phyloP scores from a whole-genome alignment of 2,797 vertebrate species.

The Vireo griseus region DNA sequence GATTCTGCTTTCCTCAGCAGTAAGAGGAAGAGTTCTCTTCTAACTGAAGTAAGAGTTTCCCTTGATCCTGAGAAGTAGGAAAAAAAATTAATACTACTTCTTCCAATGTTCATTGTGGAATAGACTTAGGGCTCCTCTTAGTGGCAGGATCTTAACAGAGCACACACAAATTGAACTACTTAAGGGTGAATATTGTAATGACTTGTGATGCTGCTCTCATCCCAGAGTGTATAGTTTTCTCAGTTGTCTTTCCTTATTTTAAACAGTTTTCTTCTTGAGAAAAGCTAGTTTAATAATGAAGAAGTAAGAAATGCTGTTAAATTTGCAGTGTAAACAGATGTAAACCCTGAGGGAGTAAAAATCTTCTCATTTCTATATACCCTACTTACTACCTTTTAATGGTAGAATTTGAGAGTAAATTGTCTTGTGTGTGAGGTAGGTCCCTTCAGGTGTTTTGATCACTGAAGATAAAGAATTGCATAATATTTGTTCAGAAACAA shows the following conservation, averaged over 20 bases:
- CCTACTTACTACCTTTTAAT: neutral
- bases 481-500: neutral
- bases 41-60: neutral
- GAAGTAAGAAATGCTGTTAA: neutral
- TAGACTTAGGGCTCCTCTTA: conserved; percentile 27
- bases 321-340: neutral
- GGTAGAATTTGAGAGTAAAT: neutral
- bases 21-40: too few species aligned
- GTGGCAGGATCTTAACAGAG: conserved; percentile 6
- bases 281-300: neutral
- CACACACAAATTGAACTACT: neutral
- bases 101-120: neutral
- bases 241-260: neutral
- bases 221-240: neutral
- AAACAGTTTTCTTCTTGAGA: neutral
- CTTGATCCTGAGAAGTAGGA: neutral
- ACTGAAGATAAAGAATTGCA: neutral
- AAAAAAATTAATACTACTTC: neutral
- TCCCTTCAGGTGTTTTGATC: neutral
- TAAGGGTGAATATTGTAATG: neutral
- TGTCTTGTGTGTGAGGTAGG: neutral
- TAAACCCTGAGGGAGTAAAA: neutral
- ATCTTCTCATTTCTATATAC: neutral
- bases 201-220: neutral
- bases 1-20: neutral